Evolutionary conservation across 2,888 invertebrate species (phyloP), one percentile per base, ranked within the genome.

Genomic region (Gnatocerus cornutus): DNA sequence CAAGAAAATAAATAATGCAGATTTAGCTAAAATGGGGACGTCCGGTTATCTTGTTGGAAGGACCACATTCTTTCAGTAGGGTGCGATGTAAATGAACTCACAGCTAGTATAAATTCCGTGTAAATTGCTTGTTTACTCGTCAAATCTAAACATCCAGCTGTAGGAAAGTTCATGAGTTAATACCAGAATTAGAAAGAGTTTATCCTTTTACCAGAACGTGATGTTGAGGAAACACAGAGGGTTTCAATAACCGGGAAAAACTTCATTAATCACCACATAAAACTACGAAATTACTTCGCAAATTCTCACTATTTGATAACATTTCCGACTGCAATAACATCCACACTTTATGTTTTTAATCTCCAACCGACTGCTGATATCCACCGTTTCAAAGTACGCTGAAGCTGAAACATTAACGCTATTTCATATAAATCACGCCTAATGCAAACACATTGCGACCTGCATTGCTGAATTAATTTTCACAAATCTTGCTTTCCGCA

Each of bases 101-200:
- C 56, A 56, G 29, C 37, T 37, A 30, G 56, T 33, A 65, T 56
- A 56, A 56, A 65, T 56, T 65, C 56, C 37, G 56, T 65, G 65
- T 65, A 65, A 65, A 65, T 48, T 65, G 65, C 65, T 65, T 65
- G 65, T 65, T 65, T 65, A 65, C 65, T 56, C 65, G 55, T 65
- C 55, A 46, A 65, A 56, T 65, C 65, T 30, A 65, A 56, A 65
- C 65, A 65, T 48, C 46, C 65, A 56, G 55, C 65, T 65, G 30
- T 8, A 37, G 29, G 64, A 64, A 64, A 64, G 48, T 61, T 48
- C 30, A 12, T 14, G 30, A 62, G 50, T 45, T 59, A 59, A 52
- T 37, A 41, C 62, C 50, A 41, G 62, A 37, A 46, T 48, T 59
- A 48, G 52, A 16, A 27, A 39, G 12, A 27, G 21, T 21, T 53